Evolutionary conservation across 2,113 vertebrate species (phyloP).

Genomic region (Gymnobelideus leadbeateri): DNA sequence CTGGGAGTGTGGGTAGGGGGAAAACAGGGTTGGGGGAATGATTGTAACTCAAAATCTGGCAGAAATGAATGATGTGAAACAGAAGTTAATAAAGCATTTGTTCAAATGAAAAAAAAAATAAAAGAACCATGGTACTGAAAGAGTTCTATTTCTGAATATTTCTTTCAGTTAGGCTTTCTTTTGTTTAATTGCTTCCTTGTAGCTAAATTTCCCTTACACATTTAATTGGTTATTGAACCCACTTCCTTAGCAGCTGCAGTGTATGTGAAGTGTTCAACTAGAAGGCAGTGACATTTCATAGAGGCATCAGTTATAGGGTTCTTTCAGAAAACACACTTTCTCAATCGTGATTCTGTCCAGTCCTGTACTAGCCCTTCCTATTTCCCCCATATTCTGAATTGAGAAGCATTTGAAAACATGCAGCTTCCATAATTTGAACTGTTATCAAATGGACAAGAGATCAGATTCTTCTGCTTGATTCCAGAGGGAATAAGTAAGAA

Average conservation of each 20-base stretch:
- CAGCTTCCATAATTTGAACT: background rate
- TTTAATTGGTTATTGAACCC: conserved; percentile 33
- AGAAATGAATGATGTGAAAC: no score
- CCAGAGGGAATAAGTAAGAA: background rate
- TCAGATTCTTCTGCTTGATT: background rate
- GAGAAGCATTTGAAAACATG: background rate
- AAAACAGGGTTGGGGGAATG: no score
- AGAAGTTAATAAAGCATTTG: no score
- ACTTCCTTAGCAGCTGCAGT: background rate
- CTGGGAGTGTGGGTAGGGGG: no score
- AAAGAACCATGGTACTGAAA: conserved; percentile 2
- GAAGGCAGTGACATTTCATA: background rate
- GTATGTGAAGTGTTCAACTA: background rate
- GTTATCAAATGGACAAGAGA: background rate
- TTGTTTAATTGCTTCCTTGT: background rate
- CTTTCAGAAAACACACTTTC: conserved; percentile 14
- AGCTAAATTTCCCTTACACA: conserved; percentile 14
- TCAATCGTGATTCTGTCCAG: conserved; percentile 15
- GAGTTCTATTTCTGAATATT: background rate
- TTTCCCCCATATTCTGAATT: background rate
- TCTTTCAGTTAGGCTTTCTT: background rate
- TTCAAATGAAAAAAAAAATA: no score
- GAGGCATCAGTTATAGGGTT: background rate
- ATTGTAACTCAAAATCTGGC: no score
- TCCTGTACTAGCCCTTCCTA: background rate